Conservation (phyloP, 2,797 vertebrate genomes). For the Otolemur crassicaudatus region DNA sequence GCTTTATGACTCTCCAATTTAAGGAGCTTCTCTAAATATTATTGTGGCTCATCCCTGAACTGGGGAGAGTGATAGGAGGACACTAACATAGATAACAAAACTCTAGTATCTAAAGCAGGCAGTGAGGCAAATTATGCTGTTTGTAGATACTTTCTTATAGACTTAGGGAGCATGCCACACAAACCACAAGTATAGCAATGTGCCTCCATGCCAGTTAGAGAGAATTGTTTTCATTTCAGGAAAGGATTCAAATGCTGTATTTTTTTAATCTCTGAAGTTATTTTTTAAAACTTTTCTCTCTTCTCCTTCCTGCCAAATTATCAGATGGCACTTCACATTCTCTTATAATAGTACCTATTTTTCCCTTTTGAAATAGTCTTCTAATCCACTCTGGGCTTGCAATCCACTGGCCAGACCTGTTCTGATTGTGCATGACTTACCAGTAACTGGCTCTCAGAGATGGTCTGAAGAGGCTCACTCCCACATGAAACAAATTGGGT, state of each 20-base stretch:
- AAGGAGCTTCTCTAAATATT: slow-evolving; percentile 14
- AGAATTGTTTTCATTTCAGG: neutral
- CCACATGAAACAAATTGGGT: neutral
- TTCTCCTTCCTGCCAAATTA: neutral
- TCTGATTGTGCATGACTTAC: neutral
- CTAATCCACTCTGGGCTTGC: neutral
- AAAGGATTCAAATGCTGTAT: neutral
- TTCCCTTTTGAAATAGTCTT: neutral
- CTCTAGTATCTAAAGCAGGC: neutral
- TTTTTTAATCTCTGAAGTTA: neutral
- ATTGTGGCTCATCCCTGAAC: neutral
- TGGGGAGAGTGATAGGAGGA: neutral
- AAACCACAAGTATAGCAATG: neutral
- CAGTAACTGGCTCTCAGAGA: neutral
- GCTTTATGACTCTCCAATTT: slow-evolving; percentile 5
- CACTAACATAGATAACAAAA: neutral
- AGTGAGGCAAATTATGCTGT: neutral
- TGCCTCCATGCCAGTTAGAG: neutral
- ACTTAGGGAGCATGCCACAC: neutral
- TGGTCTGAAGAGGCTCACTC: neutral
- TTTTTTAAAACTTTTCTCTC: neutral
- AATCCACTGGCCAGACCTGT: neutral
- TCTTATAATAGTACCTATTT: neutral
- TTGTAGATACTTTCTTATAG: neutral
- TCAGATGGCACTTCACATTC: neutral